Evolutionary conservation across 2,797 vertebrate genomes (phyloP).

Genomic region (Trichosurus vulpecula): DNA sequence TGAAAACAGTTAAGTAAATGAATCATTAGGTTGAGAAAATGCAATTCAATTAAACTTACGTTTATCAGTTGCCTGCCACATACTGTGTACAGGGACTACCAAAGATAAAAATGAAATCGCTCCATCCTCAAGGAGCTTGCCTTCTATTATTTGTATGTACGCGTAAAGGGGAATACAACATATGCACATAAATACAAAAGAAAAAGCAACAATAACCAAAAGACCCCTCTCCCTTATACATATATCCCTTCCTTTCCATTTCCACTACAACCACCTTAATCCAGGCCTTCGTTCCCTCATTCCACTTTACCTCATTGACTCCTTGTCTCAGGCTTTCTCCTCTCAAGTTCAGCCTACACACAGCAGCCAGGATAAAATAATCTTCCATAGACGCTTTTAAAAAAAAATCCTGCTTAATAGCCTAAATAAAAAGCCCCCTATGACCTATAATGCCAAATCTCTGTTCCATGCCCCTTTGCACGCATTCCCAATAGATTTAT

Average conservation of each 20-base stretch:
- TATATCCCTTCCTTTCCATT: neutral
- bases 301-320: neutral
- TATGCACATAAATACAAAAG: neutral
- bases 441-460: slow-evolving; percentile 2
- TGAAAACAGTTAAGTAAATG: neutral
- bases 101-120: neutral
- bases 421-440: neutral
- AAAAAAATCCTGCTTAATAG: slow-evolving; percentile 9
- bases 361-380: neutral
- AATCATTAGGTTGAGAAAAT: neutral
- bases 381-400: neutral
- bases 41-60: neutral
- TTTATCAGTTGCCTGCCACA: neutral
- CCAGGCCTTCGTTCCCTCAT: neutral
- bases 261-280: neutral
- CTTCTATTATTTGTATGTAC: neutral
- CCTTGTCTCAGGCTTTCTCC: neutral
- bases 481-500: slow-evolving; percentile 20
- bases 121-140: neutral
- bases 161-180: neutral
- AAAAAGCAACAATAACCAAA: neutral
- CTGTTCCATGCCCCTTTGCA: slow-evolving; percentile 16
- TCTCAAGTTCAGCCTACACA: neutral
- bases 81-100: neutral
- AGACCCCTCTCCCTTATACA: neutral